Percentiles rank a stretch among this genome's conserved stretches.
These are phyloP conservation scores for Rhadinocentrus ornatus DNA, from an alignment of 2,797 vertebrate species.

Conservation along the genomic window DNA sequence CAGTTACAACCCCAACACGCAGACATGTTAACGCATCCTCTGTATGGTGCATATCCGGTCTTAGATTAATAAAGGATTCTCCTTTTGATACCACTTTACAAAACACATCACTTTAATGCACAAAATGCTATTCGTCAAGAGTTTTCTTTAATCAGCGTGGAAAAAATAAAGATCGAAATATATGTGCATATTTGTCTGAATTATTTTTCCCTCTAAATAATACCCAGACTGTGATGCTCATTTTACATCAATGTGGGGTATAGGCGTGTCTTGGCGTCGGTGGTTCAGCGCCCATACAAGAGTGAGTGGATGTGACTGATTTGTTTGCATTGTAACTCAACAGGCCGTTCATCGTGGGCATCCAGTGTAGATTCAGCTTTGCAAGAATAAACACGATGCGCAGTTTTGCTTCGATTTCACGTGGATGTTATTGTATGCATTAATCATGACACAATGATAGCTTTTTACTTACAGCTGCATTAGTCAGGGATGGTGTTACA, in stretches of 20 bases:
- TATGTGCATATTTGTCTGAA: not conserved
- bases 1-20: slow-evolving; percentile 8
- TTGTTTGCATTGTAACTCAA: slow-evolving; percentile 45
- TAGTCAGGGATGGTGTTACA: slow-evolving; percentile 9
- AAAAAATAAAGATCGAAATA: not conserved
- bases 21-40: slow-evolving; percentile 8
- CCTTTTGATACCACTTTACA: not conserved
- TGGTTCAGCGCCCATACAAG: slow-evolving; percentile 15
- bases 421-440: not conserved
- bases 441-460: not conserved
- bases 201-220: slow-evolving; percentile 13
- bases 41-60: not conserved
- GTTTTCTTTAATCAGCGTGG: not conserved
- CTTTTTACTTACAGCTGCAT: slow-evolving; percentile 12
- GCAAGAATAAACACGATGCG: not conserved
- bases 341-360: not conserved
- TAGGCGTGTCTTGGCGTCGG: slow-evolving; percentile 46
- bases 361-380: not conserved
- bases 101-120: not conserved
- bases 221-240: slow-evolving; percentile 64
- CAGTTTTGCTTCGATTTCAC: not conserved
- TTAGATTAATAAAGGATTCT: not conserved
- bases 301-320: slow-evolving; percentile 16
- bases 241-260: slow-evolving; percentile 11
- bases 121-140: not conserved